phyloP scores from a whole-genome alignment of 2,113 vertebrate genomes.

The Chaetodon auriga region DNA sequence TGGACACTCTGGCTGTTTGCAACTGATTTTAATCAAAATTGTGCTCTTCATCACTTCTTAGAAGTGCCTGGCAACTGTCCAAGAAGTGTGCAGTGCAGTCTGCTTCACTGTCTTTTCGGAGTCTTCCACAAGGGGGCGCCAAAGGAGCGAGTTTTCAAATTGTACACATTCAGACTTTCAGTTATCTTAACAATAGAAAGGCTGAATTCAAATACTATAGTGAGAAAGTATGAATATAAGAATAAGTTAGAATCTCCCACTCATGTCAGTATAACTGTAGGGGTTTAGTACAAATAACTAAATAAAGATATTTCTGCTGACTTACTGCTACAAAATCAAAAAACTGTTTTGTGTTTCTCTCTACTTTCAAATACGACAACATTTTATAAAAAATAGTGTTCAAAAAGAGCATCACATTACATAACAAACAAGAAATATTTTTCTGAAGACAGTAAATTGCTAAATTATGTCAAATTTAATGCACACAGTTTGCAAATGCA shows the following conservation, averaged over 20 bases:
- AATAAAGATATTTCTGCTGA: not conserved
- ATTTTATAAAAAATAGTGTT: too few relatives aligned
- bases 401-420: too few relatives aligned
- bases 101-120: not conserved
- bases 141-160: not conserved
- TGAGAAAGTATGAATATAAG: too few relatives aligned
- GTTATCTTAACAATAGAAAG: not conserved
- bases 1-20: not conserved
- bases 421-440: too few relatives aligned
- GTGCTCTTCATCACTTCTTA: not conserved
- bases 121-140: slow-evolving; percentile 5
- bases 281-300: not conserved
- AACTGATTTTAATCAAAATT: not conserved
- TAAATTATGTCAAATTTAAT: not conserved
- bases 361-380: too few relatives aligned
- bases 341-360: too few relatives aligned
- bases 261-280: not conserved
- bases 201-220: not conserved
- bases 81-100: not conserved
- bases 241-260: not conserved
- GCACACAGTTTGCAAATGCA: not conserved
- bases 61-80: not conserved
- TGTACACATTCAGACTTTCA: not conserved
- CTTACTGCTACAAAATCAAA: too few relatives aligned
- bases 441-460: not conserved